Evolutionary conservation across 2,888 invertebrate species (phyloP).

Genomic region (Paralinhomoeus sp.): DNA sequence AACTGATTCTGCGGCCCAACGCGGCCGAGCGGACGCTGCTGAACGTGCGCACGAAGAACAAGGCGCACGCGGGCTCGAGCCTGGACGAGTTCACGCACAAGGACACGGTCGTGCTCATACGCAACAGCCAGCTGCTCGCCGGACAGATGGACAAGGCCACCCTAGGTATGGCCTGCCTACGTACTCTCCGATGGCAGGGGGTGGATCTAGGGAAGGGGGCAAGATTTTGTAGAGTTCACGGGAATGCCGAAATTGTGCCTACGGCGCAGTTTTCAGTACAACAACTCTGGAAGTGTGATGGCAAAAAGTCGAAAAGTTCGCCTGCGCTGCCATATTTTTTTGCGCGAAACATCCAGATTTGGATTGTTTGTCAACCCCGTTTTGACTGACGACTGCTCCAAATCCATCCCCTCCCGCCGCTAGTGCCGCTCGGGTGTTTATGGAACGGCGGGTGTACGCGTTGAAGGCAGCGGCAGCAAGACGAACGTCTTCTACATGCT

Average conservation of each 20-base stretch:
- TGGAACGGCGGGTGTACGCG: no score
- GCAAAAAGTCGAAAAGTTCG: no score
- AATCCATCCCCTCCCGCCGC: no score
- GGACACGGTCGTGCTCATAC: constrained; percentile 73
- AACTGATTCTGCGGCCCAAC: constrained; percentile 68
- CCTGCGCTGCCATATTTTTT: no score
- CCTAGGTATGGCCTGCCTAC: constrained; percentile 60
- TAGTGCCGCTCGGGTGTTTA: no score
- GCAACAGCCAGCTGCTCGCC: constrained; percentile 73
- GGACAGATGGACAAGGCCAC: constrained; percentile 88
- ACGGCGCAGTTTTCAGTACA: no score
- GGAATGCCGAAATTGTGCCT: no score
- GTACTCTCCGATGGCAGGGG: constrained; percentile 26
- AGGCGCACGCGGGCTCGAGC: constrained; percentile 48
- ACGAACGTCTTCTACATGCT: constrained; percentile 83
- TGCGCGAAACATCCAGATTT: no score
- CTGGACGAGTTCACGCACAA: constrained; percentile 17
- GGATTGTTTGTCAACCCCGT: no score
- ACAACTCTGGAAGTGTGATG: no score
- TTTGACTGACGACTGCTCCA: no score
- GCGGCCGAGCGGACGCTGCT: constrained; percentile 49
- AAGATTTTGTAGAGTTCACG: no score
- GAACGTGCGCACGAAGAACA: constrained; percentile 71
- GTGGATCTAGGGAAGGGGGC: constrained; percentile 40
- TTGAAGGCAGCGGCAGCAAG: constrained; percentile 70